phyloP scores from a whole-genome alignment of 23 tunicate genomes.

The Clavelina lepadiformis region DNA sequence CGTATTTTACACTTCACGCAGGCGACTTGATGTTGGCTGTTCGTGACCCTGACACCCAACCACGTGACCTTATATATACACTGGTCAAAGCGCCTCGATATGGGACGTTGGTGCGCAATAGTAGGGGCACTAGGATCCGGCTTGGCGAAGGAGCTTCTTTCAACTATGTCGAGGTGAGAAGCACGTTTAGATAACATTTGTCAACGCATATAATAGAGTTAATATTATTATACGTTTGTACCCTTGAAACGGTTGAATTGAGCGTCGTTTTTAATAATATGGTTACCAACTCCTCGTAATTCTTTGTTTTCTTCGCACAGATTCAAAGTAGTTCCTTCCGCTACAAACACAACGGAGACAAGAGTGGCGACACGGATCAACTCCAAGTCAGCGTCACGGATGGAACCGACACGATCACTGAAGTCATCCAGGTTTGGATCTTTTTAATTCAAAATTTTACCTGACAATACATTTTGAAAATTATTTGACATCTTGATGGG shows the following conservation, averaged over 20 bases:
- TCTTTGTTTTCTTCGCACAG: neutral
- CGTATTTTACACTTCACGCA: slow-evolving; percentile 2
- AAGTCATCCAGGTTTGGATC: slow-evolving; percentile 72
- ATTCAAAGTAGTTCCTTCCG: slow-evolving; percentile 13
- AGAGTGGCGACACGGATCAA: slow-evolving; percentile 29
- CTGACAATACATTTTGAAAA: too few species aligned
- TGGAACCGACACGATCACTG: slow-evolving; percentile 54
- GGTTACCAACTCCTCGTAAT: neutral
- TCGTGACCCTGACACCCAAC: slow-evolving; percentile 69
- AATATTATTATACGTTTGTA: neutral
- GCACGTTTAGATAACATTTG: neutral
- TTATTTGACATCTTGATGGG: too few species aligned
- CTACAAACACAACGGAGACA: slow-evolving; percentile 58
- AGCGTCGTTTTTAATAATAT: too few species aligned
- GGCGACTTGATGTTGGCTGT: slow-evolving; percentile 50
- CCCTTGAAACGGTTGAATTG: too few species aligned
- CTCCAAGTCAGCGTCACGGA: slow-evolving; percentile 88
- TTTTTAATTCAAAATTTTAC: too few species aligned
- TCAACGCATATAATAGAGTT: neutral
- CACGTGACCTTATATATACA: slow-evolving; percentile 65
- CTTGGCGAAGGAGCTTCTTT: slow-evolving; percentile 70
- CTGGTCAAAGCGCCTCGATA: slow-evolving; percentile 67
- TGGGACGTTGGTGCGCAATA: slow-evolving; percentile 58
- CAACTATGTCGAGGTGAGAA: slow-evolving; percentile 61
- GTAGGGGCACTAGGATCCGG: slow-evolving; percentile 31